Percentiles rank a stretch among this genome's conserved stretches.
Conservation (phyloP, 1,140 invertebrate species). For the Zaprionus tsacasi region DNA sequence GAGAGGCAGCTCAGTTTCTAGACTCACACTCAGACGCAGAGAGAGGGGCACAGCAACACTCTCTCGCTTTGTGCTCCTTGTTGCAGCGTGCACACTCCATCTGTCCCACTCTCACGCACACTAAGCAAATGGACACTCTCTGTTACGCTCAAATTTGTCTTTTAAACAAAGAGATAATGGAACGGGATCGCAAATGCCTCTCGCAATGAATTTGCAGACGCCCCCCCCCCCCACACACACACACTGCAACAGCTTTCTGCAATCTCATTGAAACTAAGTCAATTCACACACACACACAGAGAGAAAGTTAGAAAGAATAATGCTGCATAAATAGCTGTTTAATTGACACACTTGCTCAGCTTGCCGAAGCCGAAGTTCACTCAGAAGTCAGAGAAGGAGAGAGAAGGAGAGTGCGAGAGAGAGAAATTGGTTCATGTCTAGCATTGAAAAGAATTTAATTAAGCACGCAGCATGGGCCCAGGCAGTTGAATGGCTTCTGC, state of each 20-base stretch:
- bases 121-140: neutral
- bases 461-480: conserved; percentile 29
- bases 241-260: neutral
- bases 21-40: neutral
- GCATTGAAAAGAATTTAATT: conserved; percentile 61
- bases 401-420: neutral
- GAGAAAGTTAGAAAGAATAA: conserved; percentile 18
- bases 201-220: neutral
- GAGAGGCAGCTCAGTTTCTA: neutral
- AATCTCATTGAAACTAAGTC: conserved; percentile 5
- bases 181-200: neutral
- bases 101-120: neutral
- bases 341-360: conserved; percentile 25
- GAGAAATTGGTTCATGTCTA: conserved; percentile 13
- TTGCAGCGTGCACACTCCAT: neutral
- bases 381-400: neutral
- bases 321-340: conserved; percentile 32
- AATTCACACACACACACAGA: neutral
- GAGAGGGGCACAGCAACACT: neutral
- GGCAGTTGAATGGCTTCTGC: conserved; percentile 22
- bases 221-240: neutral
- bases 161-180: neutral
- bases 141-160: neutral
- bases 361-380: conserved; percentile 7
- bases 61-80: too few species aligned